Evolutionary conservation across 2,888 invertebrate species (phyloP).

Genomic region (Chaitophorus viminalis): DNA sequence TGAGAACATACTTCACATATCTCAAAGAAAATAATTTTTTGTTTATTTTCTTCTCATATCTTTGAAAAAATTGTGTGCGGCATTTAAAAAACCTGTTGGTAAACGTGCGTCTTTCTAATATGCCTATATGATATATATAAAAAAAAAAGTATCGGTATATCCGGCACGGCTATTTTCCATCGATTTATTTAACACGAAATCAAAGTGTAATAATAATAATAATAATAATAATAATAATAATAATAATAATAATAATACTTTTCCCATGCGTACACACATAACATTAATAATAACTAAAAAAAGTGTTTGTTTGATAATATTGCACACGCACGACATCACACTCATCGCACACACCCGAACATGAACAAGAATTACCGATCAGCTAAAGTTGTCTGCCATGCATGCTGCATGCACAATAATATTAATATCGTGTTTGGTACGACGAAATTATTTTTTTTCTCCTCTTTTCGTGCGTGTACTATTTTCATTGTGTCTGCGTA

Average conservation of each 20-base stretch:
- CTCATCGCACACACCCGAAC: not conserved
- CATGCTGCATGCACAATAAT: not conserved
- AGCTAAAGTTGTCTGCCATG: not conserved
- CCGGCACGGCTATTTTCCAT: not conserved
- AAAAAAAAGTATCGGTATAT: not conserved
- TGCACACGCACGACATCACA: not conserved
- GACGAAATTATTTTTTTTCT: not conserved
- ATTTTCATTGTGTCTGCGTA: not conserved
- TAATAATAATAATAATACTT: too few species aligned
- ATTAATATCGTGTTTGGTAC: not conserved
- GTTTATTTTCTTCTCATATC: too few species aligned
- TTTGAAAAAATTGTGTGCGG: too few species aligned
- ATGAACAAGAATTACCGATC: not conserved
- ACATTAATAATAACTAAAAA: not conserved
- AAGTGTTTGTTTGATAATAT: not conserved
- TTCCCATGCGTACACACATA: not conserved
- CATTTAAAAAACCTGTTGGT: too few species aligned
- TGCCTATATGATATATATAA: too few species aligned
- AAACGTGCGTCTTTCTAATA: too few species aligned
- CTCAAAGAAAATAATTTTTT: too few species aligned
- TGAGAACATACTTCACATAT: too few species aligned
- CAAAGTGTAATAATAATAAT: not conserved
- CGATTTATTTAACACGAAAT: not conserved
- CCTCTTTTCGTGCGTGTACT: not conserved
- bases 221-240: too few species aligned